phyloP scores from a whole-genome alignment of 1,140 invertebrate genomes.

The Sipha flava region DNA sequence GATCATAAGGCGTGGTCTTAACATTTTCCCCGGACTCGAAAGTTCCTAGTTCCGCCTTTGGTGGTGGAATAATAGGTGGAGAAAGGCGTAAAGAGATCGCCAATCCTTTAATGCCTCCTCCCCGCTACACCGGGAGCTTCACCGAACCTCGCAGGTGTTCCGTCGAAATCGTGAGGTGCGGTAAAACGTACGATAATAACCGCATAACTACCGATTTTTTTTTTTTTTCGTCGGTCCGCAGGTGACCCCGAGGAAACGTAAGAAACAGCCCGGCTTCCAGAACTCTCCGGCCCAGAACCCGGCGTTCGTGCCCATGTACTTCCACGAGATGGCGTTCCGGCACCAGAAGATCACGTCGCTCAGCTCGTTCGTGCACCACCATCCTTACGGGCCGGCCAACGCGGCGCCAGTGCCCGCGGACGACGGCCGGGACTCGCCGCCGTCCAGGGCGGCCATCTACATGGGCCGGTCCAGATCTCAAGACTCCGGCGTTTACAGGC shows the following conservation, averaged over 20 bases:
- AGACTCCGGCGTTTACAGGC: constrained; percentile 16
- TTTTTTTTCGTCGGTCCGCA: not conserved
- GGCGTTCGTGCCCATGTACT: constrained; percentile 61
- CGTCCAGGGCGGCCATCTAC: not conserved
- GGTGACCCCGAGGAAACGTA: constrained; percentile 66
- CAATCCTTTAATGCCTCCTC: too few species aligned
- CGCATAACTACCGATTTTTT: too few species aligned
- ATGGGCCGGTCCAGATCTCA: constrained; percentile 34
- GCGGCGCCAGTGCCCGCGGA: not conserved
- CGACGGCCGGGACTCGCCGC: not conserved
- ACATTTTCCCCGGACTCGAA: too few species aligned
- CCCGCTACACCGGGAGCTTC: too few species aligned
- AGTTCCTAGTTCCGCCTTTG: too few species aligned
- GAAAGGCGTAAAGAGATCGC: too few species aligned
- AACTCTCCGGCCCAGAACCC: constrained; percentile 75
- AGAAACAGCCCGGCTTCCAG: constrained; percentile 71
- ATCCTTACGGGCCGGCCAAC: constrained; percentile 44
- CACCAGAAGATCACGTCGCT: constrained; percentile 38
- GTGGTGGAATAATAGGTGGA: too few species aligned
- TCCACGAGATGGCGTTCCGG: constrained; percentile 50
- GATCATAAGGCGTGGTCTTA: too few species aligned
- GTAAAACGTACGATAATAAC: too few species aligned
- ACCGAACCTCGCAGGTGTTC: too few species aligned
- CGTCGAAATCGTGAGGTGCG: too few species aligned
- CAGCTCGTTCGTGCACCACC: constrained; percentile 42